A percentile compares a stretch with the other conserved stretches of the same genome.
Conservation (phyloP, 1,140 invertebrate genomes). For the Papilio dardanus region DNA sequence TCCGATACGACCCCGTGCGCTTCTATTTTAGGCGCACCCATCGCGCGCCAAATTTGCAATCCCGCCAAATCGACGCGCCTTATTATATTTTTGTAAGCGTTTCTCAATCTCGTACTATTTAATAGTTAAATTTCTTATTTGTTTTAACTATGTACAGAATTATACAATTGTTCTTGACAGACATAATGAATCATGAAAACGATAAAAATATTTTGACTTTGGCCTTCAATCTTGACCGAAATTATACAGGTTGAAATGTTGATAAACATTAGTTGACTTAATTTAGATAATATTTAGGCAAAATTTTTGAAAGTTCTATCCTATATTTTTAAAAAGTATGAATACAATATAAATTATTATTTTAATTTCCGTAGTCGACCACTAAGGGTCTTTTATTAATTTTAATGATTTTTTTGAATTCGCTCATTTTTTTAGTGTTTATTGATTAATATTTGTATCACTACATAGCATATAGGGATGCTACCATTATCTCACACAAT, state of each 20-base stretch:
- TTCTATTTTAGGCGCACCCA: conserved; percentile 72
- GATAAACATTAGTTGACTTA: conserved; percentile 29
- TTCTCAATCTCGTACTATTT: conserved; percentile 71
- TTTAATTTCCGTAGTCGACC: too few species aligned
- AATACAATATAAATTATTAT: background rate
- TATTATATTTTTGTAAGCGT: conserved; percentile 74
- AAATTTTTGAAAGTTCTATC: background rate
- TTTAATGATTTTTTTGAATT: too few species aligned
- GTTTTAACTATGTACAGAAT: background rate
- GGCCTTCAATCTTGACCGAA: conserved; percentile 71
- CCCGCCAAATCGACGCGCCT: conserved; percentile 72
- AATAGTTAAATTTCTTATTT: conserved; percentile 42
- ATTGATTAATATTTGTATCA: too few species aligned
- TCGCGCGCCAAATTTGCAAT: conserved; percentile 79
- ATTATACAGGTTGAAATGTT: conserved; percentile 41
- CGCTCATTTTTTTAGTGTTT: too few species aligned
- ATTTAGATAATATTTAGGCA: background rate
- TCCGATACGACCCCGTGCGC: conserved; percentile 70
- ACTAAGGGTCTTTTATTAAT: too few species aligned
- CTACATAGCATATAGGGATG: too few species aligned
- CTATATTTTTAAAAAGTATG: background rate
- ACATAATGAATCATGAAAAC: conserved; percentile 19
- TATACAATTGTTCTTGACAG: background rate
- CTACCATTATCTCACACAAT: too few species aligned
- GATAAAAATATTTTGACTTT: conserved; percentile 72